phyloP scores from a whole-genome alignment of 2,888 invertebrate species.

The Nephrotoma flavescens region DNA sequence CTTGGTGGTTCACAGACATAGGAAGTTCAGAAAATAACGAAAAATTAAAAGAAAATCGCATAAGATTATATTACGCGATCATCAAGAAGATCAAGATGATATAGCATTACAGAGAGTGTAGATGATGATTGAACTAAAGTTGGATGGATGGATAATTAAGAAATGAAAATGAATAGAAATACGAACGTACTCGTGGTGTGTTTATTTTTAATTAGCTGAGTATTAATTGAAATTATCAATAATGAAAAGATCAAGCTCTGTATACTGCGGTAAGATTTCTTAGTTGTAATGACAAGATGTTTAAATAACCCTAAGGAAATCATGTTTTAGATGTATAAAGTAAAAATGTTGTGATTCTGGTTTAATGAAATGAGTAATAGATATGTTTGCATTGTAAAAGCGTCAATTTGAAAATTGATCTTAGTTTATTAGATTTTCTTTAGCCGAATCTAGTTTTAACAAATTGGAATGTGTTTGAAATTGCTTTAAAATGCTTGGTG shows the following conservation, averaged over 20 bases:
- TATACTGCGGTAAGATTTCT: too few relatives aligned
- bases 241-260: not conserved
- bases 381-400: not conserved
- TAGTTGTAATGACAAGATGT: not conserved
- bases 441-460: too few relatives aligned
- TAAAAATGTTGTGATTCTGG: not conserved
- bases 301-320: not conserved
- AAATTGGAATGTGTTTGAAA: too few relatives aligned
- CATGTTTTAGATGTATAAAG: not conserved
- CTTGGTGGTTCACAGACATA: not conserved
- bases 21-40: not conserved
- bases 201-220: not conserved
- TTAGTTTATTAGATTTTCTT: not conserved
- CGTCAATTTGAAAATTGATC: not conserved
- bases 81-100: not conserved
- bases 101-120: not conserved
- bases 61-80: not conserved
- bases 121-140: not conserved
- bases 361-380: not conserved
- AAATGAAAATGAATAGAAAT: not conserved
- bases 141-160: not conserved
- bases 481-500: too few relatives aligned
- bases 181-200: not conserved
- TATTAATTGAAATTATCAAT: not conserved
- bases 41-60: not conserved